Evolutionary conservation across 2,797 vertebrate species (phyloP).

Genomic region (Nannoperca obscura): DNA sequence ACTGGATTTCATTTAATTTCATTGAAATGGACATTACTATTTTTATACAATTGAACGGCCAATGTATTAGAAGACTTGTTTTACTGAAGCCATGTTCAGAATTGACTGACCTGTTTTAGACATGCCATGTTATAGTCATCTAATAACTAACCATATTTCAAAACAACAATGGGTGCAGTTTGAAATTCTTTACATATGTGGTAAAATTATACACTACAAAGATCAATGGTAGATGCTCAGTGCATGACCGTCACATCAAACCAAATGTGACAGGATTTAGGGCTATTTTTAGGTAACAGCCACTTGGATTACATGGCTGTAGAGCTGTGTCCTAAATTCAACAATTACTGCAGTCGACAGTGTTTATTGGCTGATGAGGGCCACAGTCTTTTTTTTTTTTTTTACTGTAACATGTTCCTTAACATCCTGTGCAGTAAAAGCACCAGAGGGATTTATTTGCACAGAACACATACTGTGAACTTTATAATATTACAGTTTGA

Average conservation of each 20-base stretch:
- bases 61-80: too few relatives aligned
- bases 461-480: constrained; percentile 5
- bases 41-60: too few relatives aligned
- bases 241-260: constrained; percentile 57
- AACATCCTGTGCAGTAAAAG: constrained; percentile 4
- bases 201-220: constrained; percentile 32
- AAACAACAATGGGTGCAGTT: not conserved
- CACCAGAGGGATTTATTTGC: constrained; percentile 16
- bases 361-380: constrained; percentile 55
- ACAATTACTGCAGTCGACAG: constrained; percentile 57
- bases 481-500: constrained; percentile 14
- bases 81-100: not conserved
- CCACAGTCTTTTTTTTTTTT: constrained; percentile 16
- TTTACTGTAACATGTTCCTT: constrained; percentile 1
- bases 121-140: not conserved
- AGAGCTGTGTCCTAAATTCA: constrained; percentile 68
- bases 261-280: constrained; percentile 61
- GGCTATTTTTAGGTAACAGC: constrained; percentile 71
- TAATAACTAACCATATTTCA: not conserved
- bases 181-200: not conserved
- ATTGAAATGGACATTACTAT: not conserved
- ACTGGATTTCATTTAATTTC: not conserved
- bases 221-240: constrained; percentile 42
- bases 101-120: not conserved
- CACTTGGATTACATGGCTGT: constrained; percentile 59